Base-by-base conservation (phyloP, 2,797 vertebrate species). In the Chrosomus eos region DNA sequence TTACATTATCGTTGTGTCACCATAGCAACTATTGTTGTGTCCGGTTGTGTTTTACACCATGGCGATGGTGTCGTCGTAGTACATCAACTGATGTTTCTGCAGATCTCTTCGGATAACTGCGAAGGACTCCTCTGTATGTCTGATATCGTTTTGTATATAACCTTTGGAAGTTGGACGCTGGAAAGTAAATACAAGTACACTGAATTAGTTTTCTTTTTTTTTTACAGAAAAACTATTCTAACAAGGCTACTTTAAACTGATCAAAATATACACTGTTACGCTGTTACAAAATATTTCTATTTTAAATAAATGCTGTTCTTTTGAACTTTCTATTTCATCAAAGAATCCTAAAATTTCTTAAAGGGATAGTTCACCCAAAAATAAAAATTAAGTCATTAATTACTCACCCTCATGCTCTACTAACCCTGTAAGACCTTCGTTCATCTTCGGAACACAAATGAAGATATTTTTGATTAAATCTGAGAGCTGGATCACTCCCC, bases 131-230 rank as follows among this genome's bases (percentile, higher is more conserved):
- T 92, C 92, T 96, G 90, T 92, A 96, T 95, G 92, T 96, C 91
- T 96, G 96, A 91, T 97, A 96, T 93, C 95, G 96, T 94, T 95
- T 95, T 88, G 95, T 92, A 86, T 96, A 97, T 90, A 93, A 94
- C 95, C 95, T 97, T 94, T 98, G 98, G 93, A 96, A 99, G 88
- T 89, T 94, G 67, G 98, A 99, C 21, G 98, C 98, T 99, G 93
- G 88, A 90, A 93, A 85, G 87, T 18, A 92, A 85, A 77, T 40
- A n/a, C 11, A 64, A 28, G n/a, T 28, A 28, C 43, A 36, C 36
- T 67, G 0, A 36, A 51, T 67, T 36, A 18, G 14, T 62, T 62
- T 28, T 28, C 1, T 28, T 45, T n/a, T 64, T n/a, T 64, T 3
- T 62, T 16, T 7, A 0, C 16, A 62, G 5, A 28, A 28, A 62